Evolutionary conservation across 1,140 invertebrate species (phyloP).

Genomic region (Drosophila varians): DNA sequence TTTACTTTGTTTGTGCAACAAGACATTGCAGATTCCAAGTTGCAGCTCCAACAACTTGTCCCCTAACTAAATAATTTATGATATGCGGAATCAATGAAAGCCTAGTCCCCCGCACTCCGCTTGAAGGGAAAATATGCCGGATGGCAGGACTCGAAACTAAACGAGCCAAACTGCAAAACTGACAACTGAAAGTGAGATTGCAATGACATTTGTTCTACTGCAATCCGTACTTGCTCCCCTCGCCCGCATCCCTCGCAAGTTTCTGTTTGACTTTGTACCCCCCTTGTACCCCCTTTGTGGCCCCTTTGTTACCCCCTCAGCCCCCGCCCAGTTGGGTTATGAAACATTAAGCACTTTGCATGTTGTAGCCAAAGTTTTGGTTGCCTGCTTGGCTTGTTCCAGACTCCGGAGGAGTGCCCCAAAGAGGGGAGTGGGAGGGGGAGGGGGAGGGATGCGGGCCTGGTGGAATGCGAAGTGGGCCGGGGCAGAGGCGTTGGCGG

Average conservation of each 20-base stretch:
- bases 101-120: background rate
- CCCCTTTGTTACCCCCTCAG: background rate
- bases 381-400: slow-evolving; percentile 7
- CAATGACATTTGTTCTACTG: slow-evolving; percentile 41
- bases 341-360: slow-evolving; percentile 78
- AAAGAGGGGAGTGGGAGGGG: too few relatives aligned
- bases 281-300: background rate
- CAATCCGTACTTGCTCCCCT: background rate
- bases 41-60: background rate
- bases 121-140: background rate
- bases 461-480: background rate
- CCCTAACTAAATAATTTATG: background rate
- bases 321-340: slow-evolving; percentile 47
- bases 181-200: slow-evolving; percentile 58
- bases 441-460: background rate
- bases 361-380: slow-evolving; percentile 46
- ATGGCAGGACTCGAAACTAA: slow-evolving; percentile 4
- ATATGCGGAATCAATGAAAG: background rate
- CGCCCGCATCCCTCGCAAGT: background rate
- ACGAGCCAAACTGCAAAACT: slow-evolving; percentile 6
- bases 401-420: background rate
- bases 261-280: background rate
- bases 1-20: background rate
- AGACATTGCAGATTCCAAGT: background rate
- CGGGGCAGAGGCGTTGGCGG: background rate